phyloP scores from a whole-genome alignment of 2,113 vertebrate genomes.

The Sphaerodactylus townsendi region DNA sequence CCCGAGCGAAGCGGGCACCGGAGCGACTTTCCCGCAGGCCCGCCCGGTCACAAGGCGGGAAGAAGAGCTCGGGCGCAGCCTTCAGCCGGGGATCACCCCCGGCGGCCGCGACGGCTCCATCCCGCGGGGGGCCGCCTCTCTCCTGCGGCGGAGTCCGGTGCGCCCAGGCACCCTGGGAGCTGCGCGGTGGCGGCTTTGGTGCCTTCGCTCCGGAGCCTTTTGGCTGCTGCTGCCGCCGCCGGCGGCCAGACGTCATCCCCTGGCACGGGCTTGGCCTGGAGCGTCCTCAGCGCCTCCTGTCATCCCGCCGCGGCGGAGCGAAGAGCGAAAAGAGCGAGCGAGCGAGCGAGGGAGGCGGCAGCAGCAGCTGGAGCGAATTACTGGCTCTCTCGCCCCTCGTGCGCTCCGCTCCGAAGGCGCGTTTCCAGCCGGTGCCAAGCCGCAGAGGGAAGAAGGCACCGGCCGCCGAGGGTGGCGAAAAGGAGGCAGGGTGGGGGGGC shows the following conservation, averaged over 20 bases:
- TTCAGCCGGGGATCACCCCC: background rate
- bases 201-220: conserved; percentile 16
- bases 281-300: conserved; percentile 4
- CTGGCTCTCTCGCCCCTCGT: background rate
- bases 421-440: background rate
- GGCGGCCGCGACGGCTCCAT: background rate
- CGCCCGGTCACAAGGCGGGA: background rate
- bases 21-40: background rate
- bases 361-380: conserved; percentile 26
- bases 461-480: no score
- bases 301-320: conserved; percentile 13
- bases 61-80: no score
- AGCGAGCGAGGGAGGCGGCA: background rate
- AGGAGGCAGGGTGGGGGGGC: background rate
- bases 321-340: no score
- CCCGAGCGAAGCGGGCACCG: background rate
- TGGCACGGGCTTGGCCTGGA: background rate
- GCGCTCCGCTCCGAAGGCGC: conserved; percentile 5
- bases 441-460: no score
- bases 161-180: background rate
- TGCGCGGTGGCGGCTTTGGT: background rate
- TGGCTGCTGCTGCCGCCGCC: conserved; percentile 22
- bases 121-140: background rate
- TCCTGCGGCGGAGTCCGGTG: no score
- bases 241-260: conserved; percentile 34